phyloP scores from a whole-genome alignment of 1,140 invertebrate genomes.

The Steinernema khuongi region DNA sequence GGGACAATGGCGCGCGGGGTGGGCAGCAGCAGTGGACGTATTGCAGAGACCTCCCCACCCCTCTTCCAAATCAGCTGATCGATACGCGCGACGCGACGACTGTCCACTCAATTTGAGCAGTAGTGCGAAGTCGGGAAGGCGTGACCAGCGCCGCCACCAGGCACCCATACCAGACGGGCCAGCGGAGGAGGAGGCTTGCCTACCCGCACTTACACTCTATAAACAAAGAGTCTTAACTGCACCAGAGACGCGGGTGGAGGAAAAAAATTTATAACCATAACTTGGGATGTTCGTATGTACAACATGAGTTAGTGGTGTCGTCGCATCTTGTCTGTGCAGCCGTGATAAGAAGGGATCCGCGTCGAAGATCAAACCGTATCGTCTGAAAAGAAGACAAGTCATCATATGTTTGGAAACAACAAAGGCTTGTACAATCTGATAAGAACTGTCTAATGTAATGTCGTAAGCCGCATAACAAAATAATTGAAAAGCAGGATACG shows the following conservation, averaged over 20 bases:
- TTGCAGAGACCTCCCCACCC: neutral
- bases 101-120: slow-evolving; percentile 8
- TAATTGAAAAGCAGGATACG: no score
- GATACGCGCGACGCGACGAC: neutral
- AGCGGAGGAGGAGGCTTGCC: no score
- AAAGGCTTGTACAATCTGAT: neutral
- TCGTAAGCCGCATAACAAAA: no score
- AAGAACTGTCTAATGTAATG: neutral
- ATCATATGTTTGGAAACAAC: neutral
- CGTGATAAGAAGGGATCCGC: neutral
- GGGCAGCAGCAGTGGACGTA: neutral
- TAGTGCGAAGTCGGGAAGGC: neutral
- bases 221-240: no score
- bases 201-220: no score
- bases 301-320: no score
- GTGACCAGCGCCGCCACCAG: no score
- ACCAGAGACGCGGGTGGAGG: no score
- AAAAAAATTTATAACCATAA: no score
- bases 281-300: no score
- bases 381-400: neutral
- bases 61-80: slow-evolving; percentile 11
- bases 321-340: no score
- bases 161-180: no score
- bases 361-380: neutral
- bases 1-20: neutral